A percentile compares a stretch with the other conserved stretches of the same genome.
phyloP scores from a whole-genome alignment of 1,140 invertebrate species.

The Choristoneura fumiferana region DNA sequence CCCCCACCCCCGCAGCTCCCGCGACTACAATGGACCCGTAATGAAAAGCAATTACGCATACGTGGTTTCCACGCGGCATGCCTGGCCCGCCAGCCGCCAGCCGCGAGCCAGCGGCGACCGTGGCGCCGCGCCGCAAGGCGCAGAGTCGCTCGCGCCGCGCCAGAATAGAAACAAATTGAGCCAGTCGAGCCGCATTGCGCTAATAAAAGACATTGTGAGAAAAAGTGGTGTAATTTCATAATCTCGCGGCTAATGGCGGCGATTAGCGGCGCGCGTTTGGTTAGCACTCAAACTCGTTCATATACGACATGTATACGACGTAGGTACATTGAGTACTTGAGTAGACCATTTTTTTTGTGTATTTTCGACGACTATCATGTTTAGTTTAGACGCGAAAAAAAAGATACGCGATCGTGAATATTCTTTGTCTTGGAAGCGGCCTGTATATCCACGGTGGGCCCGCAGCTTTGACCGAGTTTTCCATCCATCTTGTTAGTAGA shows the following conservation, averaged over 20 bases:
- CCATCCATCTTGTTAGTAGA: too few relatives aligned
- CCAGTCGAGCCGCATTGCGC: conserved; percentile 58
- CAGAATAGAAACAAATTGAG: conserved; percentile 73
- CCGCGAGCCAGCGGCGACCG: conserved; percentile 30
- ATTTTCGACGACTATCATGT: too few relatives aligned
- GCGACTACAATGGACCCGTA: conserved; percentile 68
- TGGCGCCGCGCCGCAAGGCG: conserved; percentile 26
- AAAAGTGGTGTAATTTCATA: conserved; percentile 75
- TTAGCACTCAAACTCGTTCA: too few relatives aligned
- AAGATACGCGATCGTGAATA: too few relatives aligned
- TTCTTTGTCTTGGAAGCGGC: too few relatives aligned
- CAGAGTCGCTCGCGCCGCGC: conserved; percentile 20
- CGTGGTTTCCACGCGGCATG: conserved; percentile 50
- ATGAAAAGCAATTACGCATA: conserved; percentile 77
- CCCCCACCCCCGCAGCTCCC: conserved; percentile 22
- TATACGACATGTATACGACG: too few relatives aligned
- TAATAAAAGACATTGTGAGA: conserved; percentile 74
- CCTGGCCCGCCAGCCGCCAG: neutral
- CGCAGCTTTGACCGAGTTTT: too few relatives aligned
- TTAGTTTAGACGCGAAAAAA: too few relatives aligned
- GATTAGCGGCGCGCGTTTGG: too few relatives aligned
- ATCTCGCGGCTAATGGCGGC: conserved; percentile 30
- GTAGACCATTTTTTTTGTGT: too few relatives aligned
- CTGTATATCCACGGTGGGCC: too few relatives aligned
- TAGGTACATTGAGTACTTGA: too few relatives aligned